Conservation (phyloP, 2,797 vertebrate species). For the Notolabrus celidotus region DNA sequence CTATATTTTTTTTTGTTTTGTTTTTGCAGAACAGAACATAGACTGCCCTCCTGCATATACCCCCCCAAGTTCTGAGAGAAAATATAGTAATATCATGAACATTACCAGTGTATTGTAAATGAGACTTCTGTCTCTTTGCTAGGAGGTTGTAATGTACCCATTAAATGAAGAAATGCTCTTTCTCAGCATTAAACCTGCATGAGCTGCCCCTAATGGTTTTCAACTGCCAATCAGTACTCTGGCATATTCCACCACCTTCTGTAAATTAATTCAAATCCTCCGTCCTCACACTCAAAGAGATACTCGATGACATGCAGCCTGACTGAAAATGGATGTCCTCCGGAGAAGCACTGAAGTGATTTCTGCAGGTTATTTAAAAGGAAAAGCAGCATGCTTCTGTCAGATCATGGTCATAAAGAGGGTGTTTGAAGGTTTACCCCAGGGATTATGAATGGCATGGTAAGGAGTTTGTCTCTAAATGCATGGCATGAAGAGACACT, state of each 20-base stretch:
- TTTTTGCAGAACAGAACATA: too few species aligned
- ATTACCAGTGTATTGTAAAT: conserved; percentile 53
- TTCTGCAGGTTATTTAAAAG: conserved; percentile 77
- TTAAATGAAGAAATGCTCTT: conserved; percentile 70
- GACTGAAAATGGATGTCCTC: conserved; percentile 74
- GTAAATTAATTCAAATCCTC: conserved; percentile 79
- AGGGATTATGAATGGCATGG: conserved; percentile 66
- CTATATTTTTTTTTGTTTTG: too few species aligned
- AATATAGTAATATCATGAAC: conserved; percentile 41
- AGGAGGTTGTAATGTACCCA: conserved; percentile 64
- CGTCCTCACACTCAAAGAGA: conserved; percentile 51
- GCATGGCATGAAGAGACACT: conserved; percentile 60
- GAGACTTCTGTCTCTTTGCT: conserved; percentile 35
- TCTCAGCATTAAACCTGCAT: conserved; percentile 74
- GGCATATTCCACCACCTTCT: conserved; percentile 53
- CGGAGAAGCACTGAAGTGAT: conserved; percentile 60
- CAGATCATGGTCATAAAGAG: conserved; percentile 70
- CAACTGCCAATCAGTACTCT: conserved; percentile 75
- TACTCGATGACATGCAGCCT: conserved; percentile 56
- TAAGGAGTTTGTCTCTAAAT: conserved; percentile 57
- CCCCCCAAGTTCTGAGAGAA: conserved; percentile 25
- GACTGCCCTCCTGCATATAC: background rate
- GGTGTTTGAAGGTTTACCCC: conserved; percentile 69
- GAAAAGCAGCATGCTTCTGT: conserved; percentile 58
- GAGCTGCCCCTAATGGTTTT: conserved; percentile 72